Conservation (phyloP, 2,113 vertebrate species). For the Zapornia atra region DNA sequence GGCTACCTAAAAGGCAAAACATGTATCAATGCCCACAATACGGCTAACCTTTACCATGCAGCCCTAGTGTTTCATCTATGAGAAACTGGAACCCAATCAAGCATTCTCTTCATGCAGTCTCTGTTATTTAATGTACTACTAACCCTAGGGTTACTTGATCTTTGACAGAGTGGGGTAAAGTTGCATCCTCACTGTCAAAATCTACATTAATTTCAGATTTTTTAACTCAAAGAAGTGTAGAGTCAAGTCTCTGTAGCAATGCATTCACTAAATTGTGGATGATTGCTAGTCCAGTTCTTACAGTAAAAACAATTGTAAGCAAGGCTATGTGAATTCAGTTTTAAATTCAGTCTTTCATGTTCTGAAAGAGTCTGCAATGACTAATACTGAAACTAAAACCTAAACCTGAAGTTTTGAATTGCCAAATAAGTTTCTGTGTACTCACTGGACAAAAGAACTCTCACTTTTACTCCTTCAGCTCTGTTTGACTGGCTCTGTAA, state of each 20-base stretch:
- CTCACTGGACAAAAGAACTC: not conserved
- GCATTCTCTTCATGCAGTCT: not conserved
- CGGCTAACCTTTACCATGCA: not conserved
- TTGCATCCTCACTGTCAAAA: not conserved
- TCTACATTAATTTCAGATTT: not conserved
- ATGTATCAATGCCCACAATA: not conserved
- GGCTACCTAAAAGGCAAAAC: not conserved
- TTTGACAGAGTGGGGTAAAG: not conserved
- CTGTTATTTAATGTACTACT: slow-evolving; percentile 6
- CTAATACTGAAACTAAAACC: not conserved
- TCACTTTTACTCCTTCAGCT: not conserved
- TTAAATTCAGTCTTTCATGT: not conserved
- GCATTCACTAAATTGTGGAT: not conserved
- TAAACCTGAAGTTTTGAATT: not conserved
- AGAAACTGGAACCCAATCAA: slow-evolving; percentile 7
- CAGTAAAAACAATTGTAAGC: not conserved
- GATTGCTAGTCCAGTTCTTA: not conserved
- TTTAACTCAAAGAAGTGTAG: not conserved
- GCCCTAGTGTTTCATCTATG: not conserved
- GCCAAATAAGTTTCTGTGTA: not conserved
- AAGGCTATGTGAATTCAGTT: not conserved
- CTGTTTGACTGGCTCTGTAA: not conserved
- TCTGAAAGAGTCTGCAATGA: not conserved
- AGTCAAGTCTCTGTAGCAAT: not conserved
- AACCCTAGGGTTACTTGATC: not conserved